Percentiles rank a stretch among this genome's conserved stretches.
Evolutionary conservation across 2,888 invertebrate species (phyloP).

Genomic region (Chelonus formosanus): DNA sequence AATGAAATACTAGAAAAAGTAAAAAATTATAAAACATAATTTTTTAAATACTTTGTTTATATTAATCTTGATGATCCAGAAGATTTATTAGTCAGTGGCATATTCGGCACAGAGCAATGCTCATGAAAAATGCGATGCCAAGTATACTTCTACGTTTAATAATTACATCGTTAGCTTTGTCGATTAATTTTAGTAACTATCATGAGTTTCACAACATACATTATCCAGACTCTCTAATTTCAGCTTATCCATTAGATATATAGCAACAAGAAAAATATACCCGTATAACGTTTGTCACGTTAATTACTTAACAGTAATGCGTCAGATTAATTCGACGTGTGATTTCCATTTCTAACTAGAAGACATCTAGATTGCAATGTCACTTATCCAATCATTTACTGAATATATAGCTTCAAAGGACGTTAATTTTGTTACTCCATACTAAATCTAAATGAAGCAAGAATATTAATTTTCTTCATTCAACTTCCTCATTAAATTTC

Average conservation of each 20-base stretch:
- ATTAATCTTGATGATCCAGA: no score
- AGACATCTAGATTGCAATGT: slow-evolving; percentile 28
- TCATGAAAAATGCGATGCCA: not conserved
- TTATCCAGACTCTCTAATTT: slow-evolving; percentile 2
- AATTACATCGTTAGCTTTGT: slow-evolving; percentile 5
- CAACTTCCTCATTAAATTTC: no score
- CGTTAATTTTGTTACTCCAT: no score
- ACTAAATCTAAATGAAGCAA: no score
- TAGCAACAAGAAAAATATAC: not conserved
- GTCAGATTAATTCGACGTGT: slow-evolving; percentile 40
- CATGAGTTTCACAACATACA: slow-evolving; percentile 9
- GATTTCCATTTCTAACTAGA: slow-evolving; percentile 36
- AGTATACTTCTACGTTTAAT: slow-evolving; percentile 1
- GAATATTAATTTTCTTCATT: no score
- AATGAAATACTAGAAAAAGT: no score
- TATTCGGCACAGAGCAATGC: no score
- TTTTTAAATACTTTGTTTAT: no score
- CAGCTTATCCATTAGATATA: not conserved
- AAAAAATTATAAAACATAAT: no score
- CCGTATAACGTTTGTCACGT: slow-evolving; percentile 7
- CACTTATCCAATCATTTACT: slow-evolving; percentile 27
- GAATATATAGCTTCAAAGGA: not conserved
- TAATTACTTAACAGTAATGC: slow-evolving; percentile 26
- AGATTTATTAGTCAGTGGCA: no score
- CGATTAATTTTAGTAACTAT: not conserved